Percentiles rank a stretch among this genome's conserved stretches.
Evolutionary conservation across 2,113 vertebrate species (phyloP).

Genomic region (Nanger granti): DNA sequence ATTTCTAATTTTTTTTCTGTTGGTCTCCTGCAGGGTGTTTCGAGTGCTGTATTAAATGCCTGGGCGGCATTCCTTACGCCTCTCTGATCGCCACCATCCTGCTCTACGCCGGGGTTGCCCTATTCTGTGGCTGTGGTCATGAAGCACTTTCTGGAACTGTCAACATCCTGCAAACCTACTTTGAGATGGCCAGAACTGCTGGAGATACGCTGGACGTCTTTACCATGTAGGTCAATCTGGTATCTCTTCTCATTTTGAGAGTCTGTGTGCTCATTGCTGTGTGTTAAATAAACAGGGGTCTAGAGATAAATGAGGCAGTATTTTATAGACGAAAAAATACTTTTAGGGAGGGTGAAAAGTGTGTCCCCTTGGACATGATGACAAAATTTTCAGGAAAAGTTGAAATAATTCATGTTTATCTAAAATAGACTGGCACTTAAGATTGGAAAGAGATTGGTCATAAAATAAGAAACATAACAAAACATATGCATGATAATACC

Average conservation of each 20-base stretch:
- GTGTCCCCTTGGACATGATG: neutral
- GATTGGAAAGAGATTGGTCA: neutral
- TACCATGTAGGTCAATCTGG: slow-evolving; percentile 88
- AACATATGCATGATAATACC: neutral
- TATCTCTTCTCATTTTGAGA: too few relatives aligned
- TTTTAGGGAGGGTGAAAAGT: neutral
- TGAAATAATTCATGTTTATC: neutral
- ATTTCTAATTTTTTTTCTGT: neutral
- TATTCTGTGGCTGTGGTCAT: slow-evolving; percentile 98
- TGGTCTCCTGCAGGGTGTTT: slow-evolving; percentile 86
- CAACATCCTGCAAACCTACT: slow-evolving; percentile 98
- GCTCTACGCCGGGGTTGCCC: slow-evolving; percentile 94
- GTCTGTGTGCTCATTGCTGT: rapidly evolving
- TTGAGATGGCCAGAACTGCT: slow-evolving; percentile 93
- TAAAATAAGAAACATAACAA: neutral
- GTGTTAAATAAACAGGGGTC: neutral
- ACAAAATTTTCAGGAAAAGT: neutral
- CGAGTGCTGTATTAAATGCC: slow-evolving; percentile 97
- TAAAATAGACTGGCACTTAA: neutral
- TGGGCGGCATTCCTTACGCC: slow-evolving; percentile 97
- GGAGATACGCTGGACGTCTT: slow-evolving; percentile 95
- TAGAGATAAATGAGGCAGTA: neutral
- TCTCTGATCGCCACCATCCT: slow-evolving; percentile 97
- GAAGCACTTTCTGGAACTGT: slow-evolving; percentile 96
- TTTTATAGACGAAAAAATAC: neutral